Percentiles rank a stretch among this genome's conserved stretches.
Evolutionary conservation across 1,140 invertebrate species (phyloP).

Genomic region (Orchestia grillus): DNA sequence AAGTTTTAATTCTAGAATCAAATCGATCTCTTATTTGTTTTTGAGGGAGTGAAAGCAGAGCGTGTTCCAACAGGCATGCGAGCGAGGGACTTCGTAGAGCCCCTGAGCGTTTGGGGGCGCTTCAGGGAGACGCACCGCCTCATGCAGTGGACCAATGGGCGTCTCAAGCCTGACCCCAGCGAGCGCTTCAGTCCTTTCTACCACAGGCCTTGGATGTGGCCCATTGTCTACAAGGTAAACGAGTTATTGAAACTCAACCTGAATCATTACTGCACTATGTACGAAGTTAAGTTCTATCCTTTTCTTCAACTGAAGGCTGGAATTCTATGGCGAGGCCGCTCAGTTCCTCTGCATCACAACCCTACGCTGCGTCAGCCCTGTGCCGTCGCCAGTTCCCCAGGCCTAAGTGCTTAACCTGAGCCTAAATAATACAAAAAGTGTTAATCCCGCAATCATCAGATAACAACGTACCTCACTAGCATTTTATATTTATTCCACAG

Average conservation of each 20-base stretch:
- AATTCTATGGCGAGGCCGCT: no score
- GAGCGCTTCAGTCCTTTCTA: slow-evolving; percentile 19
- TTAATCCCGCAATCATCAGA: background rate
- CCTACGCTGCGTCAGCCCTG: no score
- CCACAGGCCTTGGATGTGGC: slow-evolving; percentile 74
- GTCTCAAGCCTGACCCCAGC: slow-evolving; percentile 71
- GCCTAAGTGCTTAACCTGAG: background rate
- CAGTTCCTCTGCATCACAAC: no score
- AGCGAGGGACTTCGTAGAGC: background rate
- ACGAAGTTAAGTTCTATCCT: no score
- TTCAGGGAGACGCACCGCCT: slow-evolving; percentile 68
- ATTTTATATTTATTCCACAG: background rate
- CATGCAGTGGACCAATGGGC: slow-evolving; percentile 71
- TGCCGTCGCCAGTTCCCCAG: no score
- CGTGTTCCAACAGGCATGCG: background rate
- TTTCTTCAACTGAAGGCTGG: no score
- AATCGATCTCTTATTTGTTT: no score
- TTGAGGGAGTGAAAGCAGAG: background rate
- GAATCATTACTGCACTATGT: no score
- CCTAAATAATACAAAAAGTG: background rate
- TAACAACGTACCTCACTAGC: background rate
- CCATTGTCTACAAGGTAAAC: slow-evolving; percentile 72
- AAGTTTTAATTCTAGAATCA: no score
- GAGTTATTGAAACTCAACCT: no score
- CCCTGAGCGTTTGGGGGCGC: background rate